Evolutionary conservation across 2,888 invertebrate species (phyloP).

Genomic region (Pammene aurita): DNA sequence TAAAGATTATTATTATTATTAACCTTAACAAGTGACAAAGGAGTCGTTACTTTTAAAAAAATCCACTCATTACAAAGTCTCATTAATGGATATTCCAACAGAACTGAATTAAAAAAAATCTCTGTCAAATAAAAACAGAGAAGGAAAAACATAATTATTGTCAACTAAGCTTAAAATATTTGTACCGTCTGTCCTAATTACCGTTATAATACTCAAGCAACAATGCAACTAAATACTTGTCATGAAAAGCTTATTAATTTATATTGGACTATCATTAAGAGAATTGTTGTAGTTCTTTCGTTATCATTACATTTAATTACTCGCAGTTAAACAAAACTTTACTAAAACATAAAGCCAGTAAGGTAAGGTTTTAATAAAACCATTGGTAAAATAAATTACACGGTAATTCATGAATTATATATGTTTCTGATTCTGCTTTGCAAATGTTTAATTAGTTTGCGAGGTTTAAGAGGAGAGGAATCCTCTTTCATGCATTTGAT

Average conservation of each 20-base stretch:
- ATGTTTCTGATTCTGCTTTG: constrained; percentile 13
- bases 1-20: too few species aligned
- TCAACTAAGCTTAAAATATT: neutral
- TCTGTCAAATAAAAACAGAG: neutral
- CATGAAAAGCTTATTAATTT: neutral
- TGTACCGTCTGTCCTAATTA: neutral
- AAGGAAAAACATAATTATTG: neutral
- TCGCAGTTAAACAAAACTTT: constrained; percentile 21
- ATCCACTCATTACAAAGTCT: too few species aligned
- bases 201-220: neutral
- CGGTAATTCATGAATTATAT: constrained; percentile 35
- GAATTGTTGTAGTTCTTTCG: neutral
- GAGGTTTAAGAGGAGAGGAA: too few species aligned
- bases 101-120: neutral
- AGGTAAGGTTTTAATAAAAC: constrained; percentile 22
- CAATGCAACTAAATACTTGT: neutral
- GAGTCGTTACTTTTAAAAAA: neutral
- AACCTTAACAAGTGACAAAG: too few species aligned
- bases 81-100: too few species aligned
- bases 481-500: constrained; percentile 13
- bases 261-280: neutral
- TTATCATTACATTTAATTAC: constrained; percentile 14
- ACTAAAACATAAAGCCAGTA: constrained; percentile 17
- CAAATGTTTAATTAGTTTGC: constrained; percentile 34
- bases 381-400: constrained; percentile 19